Evolutionary conservation across 2,888 invertebrate genomes (phyloP).

Genomic region (Helicoverpa assulta): DNA sequence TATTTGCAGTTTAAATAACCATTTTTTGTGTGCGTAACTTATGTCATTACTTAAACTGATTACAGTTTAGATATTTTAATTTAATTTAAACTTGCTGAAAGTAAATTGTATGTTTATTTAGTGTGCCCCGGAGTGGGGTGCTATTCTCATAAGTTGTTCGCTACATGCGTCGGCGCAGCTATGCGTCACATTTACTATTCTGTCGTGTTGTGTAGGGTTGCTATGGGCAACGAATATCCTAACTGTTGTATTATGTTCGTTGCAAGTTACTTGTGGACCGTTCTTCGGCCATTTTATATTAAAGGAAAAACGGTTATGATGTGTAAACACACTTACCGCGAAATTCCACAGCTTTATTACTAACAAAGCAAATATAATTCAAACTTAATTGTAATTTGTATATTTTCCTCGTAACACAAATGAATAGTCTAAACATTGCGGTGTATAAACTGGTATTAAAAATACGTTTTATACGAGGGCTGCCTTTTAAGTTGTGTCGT

Average conservation of each 20-base stretch:
- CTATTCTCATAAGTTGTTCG: conserved; percentile 66
- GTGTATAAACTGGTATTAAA: neutral
- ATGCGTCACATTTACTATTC: conserved; percentile 58
- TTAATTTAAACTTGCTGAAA: conserved; percentile 64
- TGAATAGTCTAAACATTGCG: neutral
- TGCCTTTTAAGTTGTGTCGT: too few species aligned
- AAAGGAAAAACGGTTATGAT: neutral
- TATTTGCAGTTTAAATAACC: conserved; percentile 44
- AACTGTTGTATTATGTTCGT: conserved; percentile 24
- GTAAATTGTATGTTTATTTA: conserved; percentile 70
- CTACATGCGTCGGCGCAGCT: conserved; percentile 65
- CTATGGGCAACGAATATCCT: conserved; percentile 36
- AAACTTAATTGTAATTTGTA: conserved; percentile 10
- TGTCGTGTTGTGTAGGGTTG: conserved; percentile 48
- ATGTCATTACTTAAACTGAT: conserved; percentile 57
- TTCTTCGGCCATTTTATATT: neutral
- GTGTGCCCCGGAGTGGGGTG: conserved; percentile 54
- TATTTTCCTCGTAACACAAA: conserved; percentile 39
- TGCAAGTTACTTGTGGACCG: conserved; percentile 16
- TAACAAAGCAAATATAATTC: conserved; percentile 15
- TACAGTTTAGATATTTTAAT: conserved; percentile 64
- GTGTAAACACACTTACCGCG: conserved; percentile 18
- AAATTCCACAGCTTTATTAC: conserved; percentile 29
- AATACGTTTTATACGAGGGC: neutral
- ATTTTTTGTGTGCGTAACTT: conserved; percentile 47